Evolutionary conservation across 2,797 vertebrate species (phyloP).

Genomic region (Anguilla megastoma): DNA sequence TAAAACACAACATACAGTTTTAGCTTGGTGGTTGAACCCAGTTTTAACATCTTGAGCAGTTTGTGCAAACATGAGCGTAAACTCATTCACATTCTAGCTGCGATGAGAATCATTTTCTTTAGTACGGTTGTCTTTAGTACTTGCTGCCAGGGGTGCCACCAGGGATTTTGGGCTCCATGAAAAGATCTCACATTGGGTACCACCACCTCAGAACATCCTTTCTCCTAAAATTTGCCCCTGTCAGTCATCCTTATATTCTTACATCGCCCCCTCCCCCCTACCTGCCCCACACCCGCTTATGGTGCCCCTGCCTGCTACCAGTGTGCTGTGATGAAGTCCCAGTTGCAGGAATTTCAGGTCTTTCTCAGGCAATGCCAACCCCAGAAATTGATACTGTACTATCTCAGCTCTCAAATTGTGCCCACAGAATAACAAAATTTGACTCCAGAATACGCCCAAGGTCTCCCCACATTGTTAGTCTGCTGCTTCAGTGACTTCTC

Average conservation of each 20-base stretch:
- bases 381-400: slow-evolving; percentile 82
- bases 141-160: no score
- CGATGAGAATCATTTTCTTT: no score
- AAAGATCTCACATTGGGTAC: no score
- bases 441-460: slow-evolving; percentile 63
- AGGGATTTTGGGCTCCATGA: no score
- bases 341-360: slow-evolving; percentile 71
- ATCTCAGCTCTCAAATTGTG: slow-evolving; percentile 78
- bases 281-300: no score
- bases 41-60: not conserved
- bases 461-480: not conserved
- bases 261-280: no score
- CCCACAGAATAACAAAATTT: slow-evolving; percentile 72
- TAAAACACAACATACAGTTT: not conserved
- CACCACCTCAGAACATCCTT: no score
- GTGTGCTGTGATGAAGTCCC: slow-evolving; percentile 61
- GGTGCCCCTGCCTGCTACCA: no score
- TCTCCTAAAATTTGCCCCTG: no score
- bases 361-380: slow-evolving; percentile 58
- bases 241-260: no score
- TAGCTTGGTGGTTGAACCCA: not conserved
- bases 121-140: no score
- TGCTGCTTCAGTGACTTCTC: slow-evolving; percentile 3
- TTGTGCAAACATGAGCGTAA: not conserved
- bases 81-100: not conserved